Conservation (phyloP, 1,140 invertebrate genomes). For the Calliphora vicina region DNA sequence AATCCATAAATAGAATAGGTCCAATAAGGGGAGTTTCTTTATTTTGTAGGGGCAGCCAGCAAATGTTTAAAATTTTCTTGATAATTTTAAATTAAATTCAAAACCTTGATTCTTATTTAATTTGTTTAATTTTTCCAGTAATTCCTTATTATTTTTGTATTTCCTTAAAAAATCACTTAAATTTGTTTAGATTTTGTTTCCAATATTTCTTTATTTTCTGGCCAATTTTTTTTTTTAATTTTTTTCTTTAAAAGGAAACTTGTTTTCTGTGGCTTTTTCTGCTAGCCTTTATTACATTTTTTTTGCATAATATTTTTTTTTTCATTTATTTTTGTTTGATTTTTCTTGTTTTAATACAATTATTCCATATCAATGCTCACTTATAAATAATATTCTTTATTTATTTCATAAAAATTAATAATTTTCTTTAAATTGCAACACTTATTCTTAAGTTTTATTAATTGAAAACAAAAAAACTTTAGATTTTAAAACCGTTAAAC, state of each 20-base stretch:
- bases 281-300: background rate
- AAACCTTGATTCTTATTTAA: background rate
- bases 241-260: conserved; percentile 10
- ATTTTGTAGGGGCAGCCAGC: too few relatives aligned
- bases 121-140: background rate
- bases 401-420: background rate
- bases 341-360: background rate
- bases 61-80: too few relatives aligned
- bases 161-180: background rate
- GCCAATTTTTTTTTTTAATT: background rate
- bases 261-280: background rate
- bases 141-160: background rate
- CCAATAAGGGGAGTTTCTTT: background rate
- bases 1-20: background rate
- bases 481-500: background rate
- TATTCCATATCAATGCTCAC: too few relatives aligned
- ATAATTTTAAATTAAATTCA: too few relatives aligned
- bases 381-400: background rate
- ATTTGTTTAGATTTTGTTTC: background rate
- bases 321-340: background rate
- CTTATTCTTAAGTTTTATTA: background rate
- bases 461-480: too few relatives aligned
- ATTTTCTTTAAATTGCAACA: background rate
- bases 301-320: background rate
- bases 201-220: background rate